phyloP scores from a whole-genome alignment of 2,888 invertebrate genomes.

The Plutella xylostella region DNA sequence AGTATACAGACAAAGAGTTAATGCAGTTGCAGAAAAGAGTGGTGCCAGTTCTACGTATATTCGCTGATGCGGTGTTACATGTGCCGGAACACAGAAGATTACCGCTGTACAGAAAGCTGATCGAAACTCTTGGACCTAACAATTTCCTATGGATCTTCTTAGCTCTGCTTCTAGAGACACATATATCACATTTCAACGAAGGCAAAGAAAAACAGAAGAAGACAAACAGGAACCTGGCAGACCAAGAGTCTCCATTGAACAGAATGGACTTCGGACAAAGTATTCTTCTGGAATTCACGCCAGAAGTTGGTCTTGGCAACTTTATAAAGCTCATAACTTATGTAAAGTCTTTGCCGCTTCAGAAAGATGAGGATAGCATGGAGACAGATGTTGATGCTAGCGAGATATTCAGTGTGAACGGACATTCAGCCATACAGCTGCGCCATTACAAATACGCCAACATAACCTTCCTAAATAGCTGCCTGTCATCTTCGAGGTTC shows the following conservation, averaged over 20 bases:
- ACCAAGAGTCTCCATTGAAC: conserved; percentile 60
- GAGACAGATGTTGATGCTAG: conserved; percentile 46
- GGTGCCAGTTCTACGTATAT: conserved; percentile 83
- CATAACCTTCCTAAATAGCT: conserved; percentile 77
- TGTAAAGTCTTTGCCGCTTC: conserved; percentile 74
- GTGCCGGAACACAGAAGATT: conserved; percentile 93
- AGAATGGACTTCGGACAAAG: conserved; percentile 76
- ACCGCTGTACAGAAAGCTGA: conserved; percentile 82
- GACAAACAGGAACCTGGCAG: conserved; percentile 36
- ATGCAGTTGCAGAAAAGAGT: conserved; percentile 57
- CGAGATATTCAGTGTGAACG: conserved; percentile 73
- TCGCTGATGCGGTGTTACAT: conserved; percentile 90
- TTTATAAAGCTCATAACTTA: conserved; percentile 76
- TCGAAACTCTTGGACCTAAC: conserved; percentile 76
- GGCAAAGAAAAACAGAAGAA: conserved; percentile 46
- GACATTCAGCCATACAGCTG: conserved; percentile 78
- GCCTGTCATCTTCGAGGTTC: conserved; percentile 77
- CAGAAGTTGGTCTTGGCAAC: conserved; percentile 71
- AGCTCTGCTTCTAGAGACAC: conserved; percentile 77
- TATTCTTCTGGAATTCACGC: conserved; percentile 75
- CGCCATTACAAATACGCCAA: conserved; percentile 87
- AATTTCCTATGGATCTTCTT: conserved; percentile 80
- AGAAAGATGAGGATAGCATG: conserved; percentile 64
- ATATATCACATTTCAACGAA: conserved; percentile 70
- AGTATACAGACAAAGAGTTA: conserved; percentile 40